A percentile compares a stretch with the other conserved stretches of the same genome.
phyloP scores from a whole-genome alignment of 2,888 invertebrate genomes.

The Drosophila gaucha region DNA sequence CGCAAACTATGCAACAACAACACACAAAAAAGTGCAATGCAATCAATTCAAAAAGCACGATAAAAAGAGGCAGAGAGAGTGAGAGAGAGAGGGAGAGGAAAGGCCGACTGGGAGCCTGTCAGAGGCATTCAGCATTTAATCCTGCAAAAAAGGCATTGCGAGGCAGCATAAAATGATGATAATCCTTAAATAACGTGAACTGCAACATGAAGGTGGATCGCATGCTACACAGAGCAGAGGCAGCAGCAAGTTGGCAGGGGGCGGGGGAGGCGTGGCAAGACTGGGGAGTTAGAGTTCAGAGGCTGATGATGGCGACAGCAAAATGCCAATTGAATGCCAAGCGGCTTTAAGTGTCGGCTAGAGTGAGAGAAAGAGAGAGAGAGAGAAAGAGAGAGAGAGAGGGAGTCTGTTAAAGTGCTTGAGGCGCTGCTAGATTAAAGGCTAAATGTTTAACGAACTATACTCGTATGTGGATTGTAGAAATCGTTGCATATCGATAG shows the following conservation, averaged over 20 bases:
- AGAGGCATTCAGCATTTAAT: constrained; percentile 60
- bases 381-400: background rate
- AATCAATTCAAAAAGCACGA: constrained; percentile 70
- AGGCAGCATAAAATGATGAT: constrained; percentile 75
- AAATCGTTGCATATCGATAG: constrained; percentile 10
- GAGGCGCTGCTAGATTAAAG: constrained; percentile 42
- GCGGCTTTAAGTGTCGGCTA: constrained; percentile 65
- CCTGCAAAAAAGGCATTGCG: constrained; percentile 74
- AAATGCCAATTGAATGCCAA: constrained; percentile 73
- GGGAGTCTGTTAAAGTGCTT: constrained; percentile 40
- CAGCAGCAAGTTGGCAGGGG: background rate
- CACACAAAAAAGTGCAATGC: constrained; percentile 67
- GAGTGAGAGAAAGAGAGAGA: constrained; percentile 9
- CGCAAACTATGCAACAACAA: constrained; percentile 68
- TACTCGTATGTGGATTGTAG: background rate
- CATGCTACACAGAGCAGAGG: background rate
- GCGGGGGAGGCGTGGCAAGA: background rate
- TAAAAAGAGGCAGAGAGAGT: background rate
- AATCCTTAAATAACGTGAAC: constrained; percentile 74
- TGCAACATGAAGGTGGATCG: constrained; percentile 35
- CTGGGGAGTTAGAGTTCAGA: constrained; percentile 1
- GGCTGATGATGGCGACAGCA: constrained; percentile 65
- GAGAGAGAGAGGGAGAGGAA: background rate
- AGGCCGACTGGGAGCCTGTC: background rate
- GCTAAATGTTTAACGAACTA: constrained; percentile 50